Conservation (phyloP, 2,888 invertebrate species). For the Lumbricus terrestris region DNA sequence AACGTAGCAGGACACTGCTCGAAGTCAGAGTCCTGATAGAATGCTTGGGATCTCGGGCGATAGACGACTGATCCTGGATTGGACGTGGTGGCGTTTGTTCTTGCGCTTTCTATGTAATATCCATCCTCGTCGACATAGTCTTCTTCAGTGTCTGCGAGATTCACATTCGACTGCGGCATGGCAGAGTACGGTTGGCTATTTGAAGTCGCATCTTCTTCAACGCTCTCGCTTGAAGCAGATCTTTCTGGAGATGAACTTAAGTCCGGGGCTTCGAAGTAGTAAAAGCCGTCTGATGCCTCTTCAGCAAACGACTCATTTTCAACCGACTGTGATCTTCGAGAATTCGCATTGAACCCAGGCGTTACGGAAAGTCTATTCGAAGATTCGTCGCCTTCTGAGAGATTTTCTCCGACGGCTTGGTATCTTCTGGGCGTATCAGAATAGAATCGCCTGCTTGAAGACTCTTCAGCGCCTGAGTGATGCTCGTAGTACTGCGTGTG, state of each 20-base stretch:
- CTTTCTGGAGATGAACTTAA: background rate
- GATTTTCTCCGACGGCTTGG: background rate
- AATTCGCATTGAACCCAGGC: background rate
- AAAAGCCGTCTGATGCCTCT: background rate
- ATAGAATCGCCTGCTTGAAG: background rate
- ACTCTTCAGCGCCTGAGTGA: no score
- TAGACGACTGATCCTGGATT: no score
- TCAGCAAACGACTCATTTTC: background rate
- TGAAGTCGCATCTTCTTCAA: no score
- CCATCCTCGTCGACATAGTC: background rate
- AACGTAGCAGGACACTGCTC: no score
- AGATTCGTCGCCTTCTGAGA: background rate
- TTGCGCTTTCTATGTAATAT: background rate
- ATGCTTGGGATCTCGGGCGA: no score
- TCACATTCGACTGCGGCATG: no score
- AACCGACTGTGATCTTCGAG: background rate
- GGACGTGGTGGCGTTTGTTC: background rate
- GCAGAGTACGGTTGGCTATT: no score
- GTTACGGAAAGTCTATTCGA: background rate
- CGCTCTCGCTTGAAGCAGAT: background rate
- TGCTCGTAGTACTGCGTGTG: no score
- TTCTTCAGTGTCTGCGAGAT: background rate
- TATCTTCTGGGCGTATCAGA: background rate
- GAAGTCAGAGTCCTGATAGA: no score
- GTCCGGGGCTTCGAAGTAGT: background rate